These are phyloP conservation scores for Lipophrys pholis DNA, from an alignment of 2,113 vertebrate species.

Conservation along the genomic window DNA sequence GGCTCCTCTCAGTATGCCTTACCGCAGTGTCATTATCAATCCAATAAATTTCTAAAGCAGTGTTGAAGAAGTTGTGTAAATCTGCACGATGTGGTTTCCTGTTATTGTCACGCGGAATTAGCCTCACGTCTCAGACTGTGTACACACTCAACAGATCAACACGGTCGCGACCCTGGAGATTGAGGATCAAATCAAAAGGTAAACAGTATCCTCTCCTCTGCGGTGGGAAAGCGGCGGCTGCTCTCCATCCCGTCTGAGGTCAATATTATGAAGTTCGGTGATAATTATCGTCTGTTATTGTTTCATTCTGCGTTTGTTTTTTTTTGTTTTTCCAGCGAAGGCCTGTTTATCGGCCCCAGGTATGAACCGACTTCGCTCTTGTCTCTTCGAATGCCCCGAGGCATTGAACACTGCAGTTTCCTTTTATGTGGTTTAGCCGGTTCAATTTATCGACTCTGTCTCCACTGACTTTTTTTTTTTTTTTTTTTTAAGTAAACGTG, in stretches of 20 bases:
- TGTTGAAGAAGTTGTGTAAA: too few relatives aligned
- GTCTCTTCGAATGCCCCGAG: slow-evolving; percentile 25
- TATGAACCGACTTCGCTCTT: slow-evolving; percentile 42
- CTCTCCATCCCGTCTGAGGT: slow-evolving; percentile 1
- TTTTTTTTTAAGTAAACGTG: slow-evolving; percentile 51
- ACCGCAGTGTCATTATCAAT: too few relatives aligned
- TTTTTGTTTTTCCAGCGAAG: slow-evolving; percentile 30
- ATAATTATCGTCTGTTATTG: slow-evolving; percentile 49
- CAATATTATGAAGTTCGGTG: slow-evolving; percentile 18
- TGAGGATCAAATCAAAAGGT: slow-evolving; percentile 58
- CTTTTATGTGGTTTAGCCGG: slow-evolving; percentile 59
- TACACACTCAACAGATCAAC: slow-evolving; percentile 64
- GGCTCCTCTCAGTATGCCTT: too few relatives aligned
- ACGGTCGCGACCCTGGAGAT: slow-evolving; percentile 28
- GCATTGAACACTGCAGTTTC: slow-evolving; percentile 36
- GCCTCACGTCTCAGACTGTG: slow-evolving; percentile 35
- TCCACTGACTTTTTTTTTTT: slow-evolving; percentile 30
- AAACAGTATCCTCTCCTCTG: slow-evolving; percentile 38
- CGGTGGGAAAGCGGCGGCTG: neutral
- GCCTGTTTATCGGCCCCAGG: slow-evolving; percentile 46
- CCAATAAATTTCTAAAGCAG: too few relatives aligned
- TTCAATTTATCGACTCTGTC: slow-evolving; percentile 64
- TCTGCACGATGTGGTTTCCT: too few relatives aligned
- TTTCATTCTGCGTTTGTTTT: slow-evolving; percentile 32
- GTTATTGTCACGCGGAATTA: too few relatives aligned